phyloP scores from a whole-genome alignment of 1,140 invertebrate species.

The Elymnias hypermnestra region DNA sequence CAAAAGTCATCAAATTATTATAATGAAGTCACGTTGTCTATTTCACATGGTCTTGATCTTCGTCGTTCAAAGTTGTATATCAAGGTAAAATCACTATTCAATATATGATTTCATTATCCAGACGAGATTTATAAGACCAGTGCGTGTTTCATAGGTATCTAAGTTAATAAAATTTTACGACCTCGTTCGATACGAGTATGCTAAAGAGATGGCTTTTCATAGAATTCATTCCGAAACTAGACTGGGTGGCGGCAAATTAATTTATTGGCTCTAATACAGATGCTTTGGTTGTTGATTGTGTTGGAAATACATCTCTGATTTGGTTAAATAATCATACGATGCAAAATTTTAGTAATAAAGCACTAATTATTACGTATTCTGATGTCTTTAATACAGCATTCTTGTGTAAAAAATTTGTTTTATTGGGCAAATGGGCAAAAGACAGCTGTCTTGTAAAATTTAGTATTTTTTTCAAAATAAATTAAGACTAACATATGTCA shows the following conservation, averaged over 20 bases:
- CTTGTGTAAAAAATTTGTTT: too few relatives aligned
- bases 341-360: too few relatives aligned
- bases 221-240: constrained; percentile 49
- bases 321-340: too few relatives aligned
- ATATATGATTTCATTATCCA: constrained; percentile 43
- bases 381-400: too few relatives aligned
- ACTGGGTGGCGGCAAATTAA: constrained; percentile 57
- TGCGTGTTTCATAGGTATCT: constrained; percentile 60
- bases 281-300: constrained; percentile 3
- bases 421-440: too few relatives aligned
- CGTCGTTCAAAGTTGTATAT: constrained; percentile 25
- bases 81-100: constrained; percentile 33
- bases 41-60: constrained; percentile 19
- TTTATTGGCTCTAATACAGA: constrained; percentile 40
- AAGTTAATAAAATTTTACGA: constrained; percentile 66
- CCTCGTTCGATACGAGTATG: constrained; percentile 56
- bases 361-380: too few relatives aligned
- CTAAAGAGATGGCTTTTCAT: constrained; percentile 37
- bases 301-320: neutral
- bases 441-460: too few relatives aligned
- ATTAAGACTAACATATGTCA: too few relatives aligned
- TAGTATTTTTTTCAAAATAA: too few relatives aligned
- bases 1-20: neutral
- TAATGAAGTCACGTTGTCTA: too few relatives aligned
- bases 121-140: constrained; percentile 51